A percentile compares a stretch with the other conserved stretches of the same genome.
These are phyloP conservation scores for Flexamia atlantica DNA, from an alignment of 2,888 invertebrate species.

Conservation along the genomic window DNA sequence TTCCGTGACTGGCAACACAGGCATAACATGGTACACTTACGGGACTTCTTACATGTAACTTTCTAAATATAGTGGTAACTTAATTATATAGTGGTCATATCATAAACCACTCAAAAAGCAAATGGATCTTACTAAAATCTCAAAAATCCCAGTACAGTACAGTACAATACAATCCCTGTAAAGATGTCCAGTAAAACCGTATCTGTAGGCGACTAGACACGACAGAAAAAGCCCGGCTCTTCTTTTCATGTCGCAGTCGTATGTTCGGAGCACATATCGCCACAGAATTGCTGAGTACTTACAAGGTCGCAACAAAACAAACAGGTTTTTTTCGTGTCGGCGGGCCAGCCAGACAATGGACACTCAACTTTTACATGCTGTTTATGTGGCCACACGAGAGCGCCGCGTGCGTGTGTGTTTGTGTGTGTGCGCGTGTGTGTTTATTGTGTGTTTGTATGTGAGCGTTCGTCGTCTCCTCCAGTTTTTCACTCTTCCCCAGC, in stretches of 20 bases:
- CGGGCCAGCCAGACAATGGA: conserved; percentile 43
- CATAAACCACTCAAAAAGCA: too few relatives aligned
- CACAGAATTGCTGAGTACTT: conserved; percentile 2
- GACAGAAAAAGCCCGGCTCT: not conserved
- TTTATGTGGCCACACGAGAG: conserved; percentile 28
- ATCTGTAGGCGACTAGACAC: too few relatives aligned
- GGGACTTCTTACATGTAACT: too few relatives aligned
- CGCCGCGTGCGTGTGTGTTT: not conserved
- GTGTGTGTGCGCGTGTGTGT: not conserved
- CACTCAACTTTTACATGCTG: conserved; percentile 45
- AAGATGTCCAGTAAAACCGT: too few relatives aligned
- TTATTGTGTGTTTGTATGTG: not conserved
- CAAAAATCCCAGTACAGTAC: too few relatives aligned
- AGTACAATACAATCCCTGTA: too few relatives aligned
- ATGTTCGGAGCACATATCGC: not conserved
- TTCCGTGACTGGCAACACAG: too few relatives aligned
- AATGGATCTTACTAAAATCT: too few relatives aligned
- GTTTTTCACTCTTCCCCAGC: conserved; percentile 27
- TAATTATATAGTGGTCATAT: too few relatives aligned
- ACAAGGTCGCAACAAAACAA: conserved; percentile 35
- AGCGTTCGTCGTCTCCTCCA: not conserved
- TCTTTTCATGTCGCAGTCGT: not conserved
- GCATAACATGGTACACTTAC: too few relatives aligned
- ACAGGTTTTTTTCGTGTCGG: conserved; percentile 11
- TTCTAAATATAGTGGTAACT: too few relatives aligned